Evolutionary conservation across 2,888 invertebrate species (phyloP).

Genomic region (Orthonychiurus folsomi): DNA sequence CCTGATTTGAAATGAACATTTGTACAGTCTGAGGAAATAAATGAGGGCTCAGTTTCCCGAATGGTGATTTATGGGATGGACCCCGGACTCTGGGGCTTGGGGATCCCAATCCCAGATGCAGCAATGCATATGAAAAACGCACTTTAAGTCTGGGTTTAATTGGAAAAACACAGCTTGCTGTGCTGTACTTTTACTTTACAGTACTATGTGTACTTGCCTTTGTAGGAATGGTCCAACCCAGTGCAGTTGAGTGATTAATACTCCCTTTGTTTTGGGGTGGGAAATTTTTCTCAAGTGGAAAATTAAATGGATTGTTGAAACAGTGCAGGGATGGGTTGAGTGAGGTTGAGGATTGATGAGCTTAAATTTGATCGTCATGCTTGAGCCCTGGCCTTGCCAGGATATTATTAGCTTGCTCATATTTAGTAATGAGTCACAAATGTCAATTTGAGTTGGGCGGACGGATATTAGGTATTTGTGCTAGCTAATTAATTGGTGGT

Average conservation of each 20-base stretch:
- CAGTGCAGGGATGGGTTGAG: too few species aligned
- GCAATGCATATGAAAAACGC: neutral
- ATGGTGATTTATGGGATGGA: neutral
- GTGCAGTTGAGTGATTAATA: slow-evolving; percentile 1
- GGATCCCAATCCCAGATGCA: neutral
- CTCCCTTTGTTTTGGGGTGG: neutral
- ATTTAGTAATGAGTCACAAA: too few species aligned
- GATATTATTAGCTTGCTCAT: too few species aligned
- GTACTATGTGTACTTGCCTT: too few species aligned
- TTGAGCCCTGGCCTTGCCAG: too few species aligned
- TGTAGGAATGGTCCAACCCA: too few species aligned
- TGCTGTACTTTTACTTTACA: neutral
- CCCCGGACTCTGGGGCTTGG: neutral
- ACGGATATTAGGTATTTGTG: too few species aligned
- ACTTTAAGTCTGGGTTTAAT: neutral
- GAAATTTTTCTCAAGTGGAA: neutral
- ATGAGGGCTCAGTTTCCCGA: neutral
- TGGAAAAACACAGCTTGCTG: slow-evolving; percentile 1
- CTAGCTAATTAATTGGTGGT: too few species aligned
- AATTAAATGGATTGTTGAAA: neutral
- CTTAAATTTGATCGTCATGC: too few species aligned
- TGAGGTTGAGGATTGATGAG: too few species aligned
- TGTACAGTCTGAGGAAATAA: neutral
- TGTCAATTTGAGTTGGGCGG: too few species aligned
- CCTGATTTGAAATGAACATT: neutral